phyloP scores from a whole-genome alignment of 2,888 invertebrate genomes.

The Ectemnius continuus region DNA sequence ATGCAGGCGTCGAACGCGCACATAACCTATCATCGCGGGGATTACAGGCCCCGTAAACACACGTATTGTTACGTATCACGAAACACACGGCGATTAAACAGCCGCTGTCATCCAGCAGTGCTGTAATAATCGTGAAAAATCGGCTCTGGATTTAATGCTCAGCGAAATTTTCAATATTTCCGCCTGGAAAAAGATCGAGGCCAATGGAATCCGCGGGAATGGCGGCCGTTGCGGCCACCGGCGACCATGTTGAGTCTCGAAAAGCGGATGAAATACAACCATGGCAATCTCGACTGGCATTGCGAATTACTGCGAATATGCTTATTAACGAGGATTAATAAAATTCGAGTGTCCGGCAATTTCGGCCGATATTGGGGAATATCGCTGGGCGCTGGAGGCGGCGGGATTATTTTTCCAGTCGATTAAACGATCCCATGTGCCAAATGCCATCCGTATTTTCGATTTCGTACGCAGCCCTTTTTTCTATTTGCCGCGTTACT shows the following conservation, averaged over 20 bases:
- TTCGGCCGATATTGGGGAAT: not conserved
- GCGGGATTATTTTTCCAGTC: constrained; percentile 37
- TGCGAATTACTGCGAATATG: not conserved
- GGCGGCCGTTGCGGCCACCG: too few relatives aligned
- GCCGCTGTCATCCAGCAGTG: too few relatives aligned
- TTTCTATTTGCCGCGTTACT: not conserved
- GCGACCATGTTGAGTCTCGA: constrained; percentile 1
- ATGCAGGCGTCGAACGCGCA: too few relatives aligned
- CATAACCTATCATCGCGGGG: too few relatives aligned
- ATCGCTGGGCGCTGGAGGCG: not conserved
- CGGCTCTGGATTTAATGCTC: not conserved
- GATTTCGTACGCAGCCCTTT: not conserved
- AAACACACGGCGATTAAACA: too few relatives aligned
- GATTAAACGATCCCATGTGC: constrained; percentile 23
- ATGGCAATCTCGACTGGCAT: constrained; percentile 2
- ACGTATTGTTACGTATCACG: too few relatives aligned
- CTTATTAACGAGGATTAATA: constrained; percentile 4
- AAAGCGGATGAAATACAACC: not conserved
- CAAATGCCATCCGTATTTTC: constrained; percentile 20
- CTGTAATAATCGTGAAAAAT: too few relatives aligned
- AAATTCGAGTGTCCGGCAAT: constrained; percentile 4
- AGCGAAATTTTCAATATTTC: not conserved
- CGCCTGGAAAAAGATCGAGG: not conserved
- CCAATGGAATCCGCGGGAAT: not conserved
- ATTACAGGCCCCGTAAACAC: too few relatives aligned